phyloP scores from a whole-genome alignment of 2,797 vertebrate genomes.

The Prionace glauca region DNA sequence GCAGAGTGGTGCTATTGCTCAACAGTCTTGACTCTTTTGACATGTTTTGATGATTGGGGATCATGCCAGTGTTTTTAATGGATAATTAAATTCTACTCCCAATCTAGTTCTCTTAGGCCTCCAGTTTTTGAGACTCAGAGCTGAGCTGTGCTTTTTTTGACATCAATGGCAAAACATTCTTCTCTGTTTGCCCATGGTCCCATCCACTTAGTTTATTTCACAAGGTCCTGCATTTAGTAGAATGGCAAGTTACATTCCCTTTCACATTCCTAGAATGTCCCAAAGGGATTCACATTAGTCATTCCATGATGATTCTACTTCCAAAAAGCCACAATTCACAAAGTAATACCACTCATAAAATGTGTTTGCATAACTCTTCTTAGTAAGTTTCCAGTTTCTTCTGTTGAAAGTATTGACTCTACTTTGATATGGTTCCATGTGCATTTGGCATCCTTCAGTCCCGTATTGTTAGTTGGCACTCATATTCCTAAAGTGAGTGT shows the following conservation, averaged over 20 bases:
- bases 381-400: too few species aligned
- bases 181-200: neutral
- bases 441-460: too few species aligned
- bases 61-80: neutral
- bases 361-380: too few species aligned
- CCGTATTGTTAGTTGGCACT: too few species aligned
- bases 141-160: neutral
- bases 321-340: neutral
- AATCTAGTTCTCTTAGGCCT: neutral
- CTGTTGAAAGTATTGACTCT: too few species aligned
- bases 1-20: neutral
- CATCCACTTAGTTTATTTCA: neutral
- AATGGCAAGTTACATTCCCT: neutral
- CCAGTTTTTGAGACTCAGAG: neutral
- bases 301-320: neutral
- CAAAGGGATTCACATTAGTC: neutral
- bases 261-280: neutral
- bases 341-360: neutral
- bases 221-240: neutral
- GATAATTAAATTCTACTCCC: neutral
- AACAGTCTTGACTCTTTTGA: neutral
- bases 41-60: neutral
- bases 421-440: too few species aligned
- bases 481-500: too few species aligned
- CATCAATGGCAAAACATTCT: neutral